phyloP scores from a whole-genome alignment of 2,113 vertebrate species.

The Halcyon malimbica region DNA sequence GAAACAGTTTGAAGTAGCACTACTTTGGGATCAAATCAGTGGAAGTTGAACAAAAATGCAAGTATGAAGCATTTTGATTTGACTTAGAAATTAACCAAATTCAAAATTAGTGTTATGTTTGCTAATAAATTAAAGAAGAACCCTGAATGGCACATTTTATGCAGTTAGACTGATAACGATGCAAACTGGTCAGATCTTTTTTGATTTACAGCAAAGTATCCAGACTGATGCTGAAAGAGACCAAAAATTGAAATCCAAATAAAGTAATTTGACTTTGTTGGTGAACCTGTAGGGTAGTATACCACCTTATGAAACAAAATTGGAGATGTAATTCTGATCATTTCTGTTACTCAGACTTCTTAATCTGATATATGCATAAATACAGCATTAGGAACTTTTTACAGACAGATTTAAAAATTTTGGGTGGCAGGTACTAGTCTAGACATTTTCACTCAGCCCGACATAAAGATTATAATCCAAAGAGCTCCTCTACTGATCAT shows the following conservation, averaged over 20 bases:
- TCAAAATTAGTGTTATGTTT: background rate
- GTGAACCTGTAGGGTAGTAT: background rate
- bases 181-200: background rate
- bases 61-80: background rate
- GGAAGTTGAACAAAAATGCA: background rate
- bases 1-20: background rate
- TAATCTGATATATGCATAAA: background rate
- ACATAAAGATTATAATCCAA: background rate
- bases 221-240: background rate
- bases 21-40: background rate
- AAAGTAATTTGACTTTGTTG: background rate
- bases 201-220: background rate
- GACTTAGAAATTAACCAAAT: background rate
- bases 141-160: background rate
- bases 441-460: background rate
- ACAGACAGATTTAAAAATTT: background rate
- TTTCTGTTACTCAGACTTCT: background rate
- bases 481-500: rapidly evolving
- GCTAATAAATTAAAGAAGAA: background rate
- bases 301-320: background rate
- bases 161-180: background rate
- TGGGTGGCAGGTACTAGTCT: background rate
- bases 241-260: background rate
- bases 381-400: background rate
- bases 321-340: background rate